A percentile compares a stretch with the other conserved stretches of the same genome.
Evolutionary conservation across 2,888 invertebrate genomes (phyloP).

Genomic region (Labia minor): DNA sequence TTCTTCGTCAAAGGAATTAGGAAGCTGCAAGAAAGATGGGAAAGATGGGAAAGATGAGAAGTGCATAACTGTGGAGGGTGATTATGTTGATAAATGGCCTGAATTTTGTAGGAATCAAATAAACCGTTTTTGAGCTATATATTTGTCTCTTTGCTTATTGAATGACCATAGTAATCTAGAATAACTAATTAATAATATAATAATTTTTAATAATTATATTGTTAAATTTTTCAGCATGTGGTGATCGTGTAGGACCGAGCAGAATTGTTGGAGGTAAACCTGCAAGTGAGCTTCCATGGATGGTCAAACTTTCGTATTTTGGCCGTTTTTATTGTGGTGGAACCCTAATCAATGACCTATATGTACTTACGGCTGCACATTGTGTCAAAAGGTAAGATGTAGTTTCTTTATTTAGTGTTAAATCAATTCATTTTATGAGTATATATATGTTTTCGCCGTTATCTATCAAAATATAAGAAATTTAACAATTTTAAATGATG

Average conservation of each 20-base stretch:
- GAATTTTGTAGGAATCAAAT: too few species aligned
- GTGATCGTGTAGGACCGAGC: conserved; percentile 67
- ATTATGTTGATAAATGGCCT: too few species aligned
- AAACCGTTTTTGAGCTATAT: too few species aligned
- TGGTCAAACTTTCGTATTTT: conserved; percentile 74
- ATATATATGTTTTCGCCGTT: too few species aligned
- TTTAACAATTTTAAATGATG: too few species aligned
- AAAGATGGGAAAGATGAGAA: too few species aligned
- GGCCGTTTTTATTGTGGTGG: conserved; percentile 85
- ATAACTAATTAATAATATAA: not conserved
- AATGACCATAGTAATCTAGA: too few species aligned
- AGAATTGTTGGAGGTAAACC: conserved; percentile 74
- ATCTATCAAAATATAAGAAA: too few species aligned
- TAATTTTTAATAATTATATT: not conserved
- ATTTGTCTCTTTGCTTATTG: too few species aligned
- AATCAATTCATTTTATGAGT: not conserved
- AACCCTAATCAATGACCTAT: conserved; percentile 76
- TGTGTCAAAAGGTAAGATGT: conserved; percentile 71
- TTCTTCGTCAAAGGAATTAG: too few species aligned
- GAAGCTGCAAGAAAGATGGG: too few species aligned
- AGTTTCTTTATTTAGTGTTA: conserved; percentile 15
- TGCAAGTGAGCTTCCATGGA: conserved; percentile 82
- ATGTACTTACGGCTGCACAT: conserved; percentile 78
- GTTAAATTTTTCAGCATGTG: conserved; percentile 58
- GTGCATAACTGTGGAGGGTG: too few species aligned